Evolutionary conservation across 2,113 vertebrate genomes (phyloP), one percentile per base, ranked within the genome.

Genomic region (Siniperca chuatsi): DNA sequence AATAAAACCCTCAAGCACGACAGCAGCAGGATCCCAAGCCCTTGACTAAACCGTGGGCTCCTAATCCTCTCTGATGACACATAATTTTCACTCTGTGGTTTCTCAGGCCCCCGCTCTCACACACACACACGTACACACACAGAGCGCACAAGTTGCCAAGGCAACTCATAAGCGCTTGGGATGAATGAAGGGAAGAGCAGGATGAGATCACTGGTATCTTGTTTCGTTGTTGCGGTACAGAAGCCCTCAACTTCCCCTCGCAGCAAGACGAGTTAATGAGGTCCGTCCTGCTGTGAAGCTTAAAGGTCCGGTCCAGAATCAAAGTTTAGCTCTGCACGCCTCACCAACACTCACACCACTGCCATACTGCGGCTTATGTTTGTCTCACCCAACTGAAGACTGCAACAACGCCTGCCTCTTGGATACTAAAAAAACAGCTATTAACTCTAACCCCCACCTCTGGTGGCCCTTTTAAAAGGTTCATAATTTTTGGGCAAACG

Each of bases 141-240:
- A 83, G 12, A 23, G 90, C 71, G 67, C 83, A 67, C 90, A 78
- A 81, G 94, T 96, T 95, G 92, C 95, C 94, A 87, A 48, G 93
- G 95, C 92, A 95, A 96, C 95, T 85, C 91, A 66, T 78, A 81
- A 89, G 95, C 86, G 89, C 88, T 90, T 78, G 90, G 84, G 90
- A 95, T 94, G 92, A 95, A 94, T 92, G 94, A 89, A 91, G 91
- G 85, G 85, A 89, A 90, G 88, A 88, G 84, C 85, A 93, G 90
- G 94, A 95, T 95, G 95, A 96, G 93, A 95, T 96, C 95, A 96
- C 86, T 79, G 82, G 90, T 92, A 93, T 96, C 95, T 94, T 73
- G 84, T 96, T 96, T 95, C 93, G 71, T 87, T 92, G 90, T 92
- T 91, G 90, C 85, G 40, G 81, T 89, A 89, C 83, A 92, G 89